Conservation (phyloP, 2,797 vertebrate genomes). For the Taeniopygia guttata region DNA sequence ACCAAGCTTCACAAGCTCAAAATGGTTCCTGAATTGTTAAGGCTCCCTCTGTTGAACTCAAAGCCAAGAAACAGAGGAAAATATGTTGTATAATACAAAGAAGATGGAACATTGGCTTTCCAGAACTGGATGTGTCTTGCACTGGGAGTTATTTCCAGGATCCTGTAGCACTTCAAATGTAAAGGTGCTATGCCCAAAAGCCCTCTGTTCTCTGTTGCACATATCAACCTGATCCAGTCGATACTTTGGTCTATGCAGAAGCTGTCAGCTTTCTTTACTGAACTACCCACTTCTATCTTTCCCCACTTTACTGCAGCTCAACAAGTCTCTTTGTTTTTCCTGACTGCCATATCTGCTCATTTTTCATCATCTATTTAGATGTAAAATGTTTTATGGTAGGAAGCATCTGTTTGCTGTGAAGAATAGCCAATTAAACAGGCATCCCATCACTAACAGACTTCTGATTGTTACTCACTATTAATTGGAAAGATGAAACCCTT, state of each 20-base stretch:
- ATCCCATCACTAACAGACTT: background rate
- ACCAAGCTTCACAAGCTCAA: background rate
- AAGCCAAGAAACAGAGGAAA: background rate
- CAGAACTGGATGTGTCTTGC: background rate
- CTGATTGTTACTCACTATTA: background rate
- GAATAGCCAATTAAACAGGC: background rate
- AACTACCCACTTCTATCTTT: background rate
- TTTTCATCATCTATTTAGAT: background rate
- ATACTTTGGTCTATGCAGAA: background rate
- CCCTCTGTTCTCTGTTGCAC: background rate
- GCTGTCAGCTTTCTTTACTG: background rate
- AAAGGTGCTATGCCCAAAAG: background rate
- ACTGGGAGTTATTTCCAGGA: background rate
- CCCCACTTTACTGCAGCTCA: background rate
- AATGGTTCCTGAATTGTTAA: background rate
- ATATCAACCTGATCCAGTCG: background rate
- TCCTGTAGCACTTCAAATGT: background rate
- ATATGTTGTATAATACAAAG: accelerated
- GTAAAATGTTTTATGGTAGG: background rate
- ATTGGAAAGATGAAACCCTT: background rate
- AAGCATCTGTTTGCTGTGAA: background rate
- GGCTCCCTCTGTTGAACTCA: background rate
- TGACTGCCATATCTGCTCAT: background rate
- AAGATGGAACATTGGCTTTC: background rate
- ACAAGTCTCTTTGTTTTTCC: background rate